Conservation (phyloP, 2,113 vertebrate genomes). For the Drymodes brunneopygia region DNA sequence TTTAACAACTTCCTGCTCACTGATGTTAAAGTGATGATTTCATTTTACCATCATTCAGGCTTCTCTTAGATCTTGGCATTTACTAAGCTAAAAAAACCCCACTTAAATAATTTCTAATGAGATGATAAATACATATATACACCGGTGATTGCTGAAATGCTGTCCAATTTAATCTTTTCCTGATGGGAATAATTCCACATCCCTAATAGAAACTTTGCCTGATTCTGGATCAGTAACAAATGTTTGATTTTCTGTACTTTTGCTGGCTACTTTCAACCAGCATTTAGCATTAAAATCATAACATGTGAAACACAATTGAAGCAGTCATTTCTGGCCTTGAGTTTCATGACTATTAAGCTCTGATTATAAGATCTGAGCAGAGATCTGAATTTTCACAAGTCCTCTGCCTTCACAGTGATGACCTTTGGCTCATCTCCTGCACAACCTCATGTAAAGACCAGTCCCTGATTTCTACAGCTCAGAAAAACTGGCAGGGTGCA, state of each 20-base stretch:
- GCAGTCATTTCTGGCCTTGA: not conserved
- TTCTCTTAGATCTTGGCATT: conserved; percentile 8
- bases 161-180: conserved; percentile 21
- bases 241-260: not conserved
- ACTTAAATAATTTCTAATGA: conserved; percentile 56
- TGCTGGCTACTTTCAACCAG: not conserved
- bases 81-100: conserved; percentile 35
- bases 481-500: not conserved
- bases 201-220: not conserved
- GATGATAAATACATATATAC: conserved; percentile 36
- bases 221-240: not conserved
- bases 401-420: not conserved
- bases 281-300: not conserved
- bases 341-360: not conserved
- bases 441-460: not conserved
- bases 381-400: not conserved
- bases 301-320: not conserved
- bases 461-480: not conserved
- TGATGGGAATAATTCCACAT: not conserved
- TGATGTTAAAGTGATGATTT: conserved; percentile 42
- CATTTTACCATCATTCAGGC: conserved; percentile 26
- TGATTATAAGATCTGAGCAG: not conserved
- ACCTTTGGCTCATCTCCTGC: not conserved
- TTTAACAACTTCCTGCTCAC: conserved; percentile 35
- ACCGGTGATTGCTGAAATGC: not conserved